These are phyloP conservation scores for Cremastinae sp. DNA, from an alignment of 2,888 invertebrate species.

Conservation along the genomic window DNA sequence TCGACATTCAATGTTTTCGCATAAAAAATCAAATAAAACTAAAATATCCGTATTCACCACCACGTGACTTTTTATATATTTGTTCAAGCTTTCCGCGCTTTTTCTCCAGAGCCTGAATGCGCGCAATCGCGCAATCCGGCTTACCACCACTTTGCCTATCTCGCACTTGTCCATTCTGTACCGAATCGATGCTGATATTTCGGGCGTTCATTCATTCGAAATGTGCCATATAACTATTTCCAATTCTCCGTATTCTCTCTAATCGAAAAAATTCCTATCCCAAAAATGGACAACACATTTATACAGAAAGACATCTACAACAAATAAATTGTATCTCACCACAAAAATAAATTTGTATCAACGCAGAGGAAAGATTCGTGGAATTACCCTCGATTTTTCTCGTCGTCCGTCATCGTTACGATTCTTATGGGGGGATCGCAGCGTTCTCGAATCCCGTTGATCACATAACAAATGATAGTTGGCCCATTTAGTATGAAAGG, in stretches of 20 bases:
- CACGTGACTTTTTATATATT: conserved; percentile 66
- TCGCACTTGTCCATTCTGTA: conserved; percentile 60
- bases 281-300: too few relatives aligned
- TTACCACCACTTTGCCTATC: conserved; percentile 54
- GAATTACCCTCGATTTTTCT: background rate
- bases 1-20: background rate
- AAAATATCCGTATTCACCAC: conserved; percentile 13
- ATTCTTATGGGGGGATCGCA: background rate
- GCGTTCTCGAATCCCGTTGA: conserved; percentile 2
- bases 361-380: too few relatives aligned
- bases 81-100: conserved; percentile 71
- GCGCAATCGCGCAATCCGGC: conserved; percentile 68
- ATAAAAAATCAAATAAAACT: too few relatives aligned
- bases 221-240: background rate
- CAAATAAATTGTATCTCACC: too few relatives aligned
- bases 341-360: too few relatives aligned
- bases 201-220: conserved; percentile 66
- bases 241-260: background rate
- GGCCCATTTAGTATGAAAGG: conserved; percentile 40
- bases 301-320: too few relatives aligned
- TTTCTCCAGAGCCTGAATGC: conserved; percentile 34
- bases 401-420: background rate
- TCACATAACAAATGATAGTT: conserved; percentile 40
- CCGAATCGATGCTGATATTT: conserved; percentile 72
- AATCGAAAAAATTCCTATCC: too few relatives aligned